Evolutionary conservation across 2,888 invertebrate species (phyloP).

Genomic region (Drosophila dives): DNA sequence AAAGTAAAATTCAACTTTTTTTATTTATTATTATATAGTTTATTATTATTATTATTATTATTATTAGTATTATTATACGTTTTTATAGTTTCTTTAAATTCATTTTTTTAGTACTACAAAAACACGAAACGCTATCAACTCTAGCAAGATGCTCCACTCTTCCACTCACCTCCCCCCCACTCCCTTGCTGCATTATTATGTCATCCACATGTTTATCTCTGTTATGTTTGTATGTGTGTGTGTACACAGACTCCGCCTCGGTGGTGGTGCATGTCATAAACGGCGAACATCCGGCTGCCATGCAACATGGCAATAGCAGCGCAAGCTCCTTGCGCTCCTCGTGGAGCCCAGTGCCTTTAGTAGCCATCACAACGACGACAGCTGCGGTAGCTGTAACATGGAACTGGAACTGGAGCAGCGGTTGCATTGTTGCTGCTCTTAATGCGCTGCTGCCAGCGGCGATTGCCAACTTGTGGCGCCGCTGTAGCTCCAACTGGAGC

Average conservation of each 20-base stretch:
- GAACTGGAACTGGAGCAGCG: slow-evolving; percentile 57
- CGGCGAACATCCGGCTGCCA: slow-evolving; percentile 89
- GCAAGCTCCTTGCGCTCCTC: slow-evolving; percentile 75
- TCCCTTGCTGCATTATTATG: slow-evolving; percentile 19
- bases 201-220: slow-evolving; percentile 15
- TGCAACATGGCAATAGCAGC: slow-evolving; percentile 86
- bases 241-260: slow-evolving; percentile 89
- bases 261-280: slow-evolving; percentile 93
- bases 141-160: background rate
- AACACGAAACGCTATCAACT: background rate
- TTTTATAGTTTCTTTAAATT: no score
- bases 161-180: background rate
- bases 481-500: slow-evolving; percentile 16
- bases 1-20: background rate
- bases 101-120: background rate
- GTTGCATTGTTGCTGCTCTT: slow-evolving; percentile 39
- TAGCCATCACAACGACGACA: slow-evolving; percentile 66
- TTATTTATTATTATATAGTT: background rate
- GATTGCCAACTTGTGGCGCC: slow-evolving; percentile 30
- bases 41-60: no score
- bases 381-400: slow-evolving; percentile 64
- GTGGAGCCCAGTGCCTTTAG: slow-evolving; percentile 68
- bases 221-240: slow-evolving; percentile 13
- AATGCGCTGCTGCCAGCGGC: slow-evolving; percentile 36
- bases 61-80: no score